These are phyloP conservation scores for Cricetomys ansorgei DNA, from an alignment of 2,113 vertebrate genomes.

Conservation along the genomic window DNA sequence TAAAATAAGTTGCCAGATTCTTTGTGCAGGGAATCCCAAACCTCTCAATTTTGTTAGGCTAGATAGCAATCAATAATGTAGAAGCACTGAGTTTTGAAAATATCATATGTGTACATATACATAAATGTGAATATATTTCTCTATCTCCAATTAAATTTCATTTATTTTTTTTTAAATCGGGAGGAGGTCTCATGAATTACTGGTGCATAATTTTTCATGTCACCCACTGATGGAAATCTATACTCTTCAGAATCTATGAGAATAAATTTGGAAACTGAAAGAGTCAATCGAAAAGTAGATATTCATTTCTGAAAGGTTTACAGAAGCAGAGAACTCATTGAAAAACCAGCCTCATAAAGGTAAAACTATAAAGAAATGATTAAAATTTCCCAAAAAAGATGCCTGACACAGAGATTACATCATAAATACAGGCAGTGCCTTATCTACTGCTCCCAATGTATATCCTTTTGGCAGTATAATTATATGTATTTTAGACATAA, in stretches of 20 bases:
- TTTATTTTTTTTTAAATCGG: neutral
- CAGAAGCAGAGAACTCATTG: neutral
- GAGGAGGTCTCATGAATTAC: neutral
- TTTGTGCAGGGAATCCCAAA: too few species aligned
- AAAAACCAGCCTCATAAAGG: neutral
- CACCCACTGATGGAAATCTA: neutral
- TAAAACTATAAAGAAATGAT: neutral
- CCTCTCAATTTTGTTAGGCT: neutral
- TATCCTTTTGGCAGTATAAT: neutral
- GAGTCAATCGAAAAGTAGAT: fast-evolving
- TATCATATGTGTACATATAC: neutral
- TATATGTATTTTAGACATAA: neutral
- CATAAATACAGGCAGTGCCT: neutral
- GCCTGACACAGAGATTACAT: neutral
- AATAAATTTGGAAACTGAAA: neutral
- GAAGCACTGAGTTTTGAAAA: neutral
- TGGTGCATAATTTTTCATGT: neutral
- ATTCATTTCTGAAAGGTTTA: neutral
- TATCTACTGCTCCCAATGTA: neutral
- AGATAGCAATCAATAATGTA: neutral
- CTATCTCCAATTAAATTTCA: neutral
- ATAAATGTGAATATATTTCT: neutral
- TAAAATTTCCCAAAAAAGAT: neutral
- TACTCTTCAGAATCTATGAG: neutral
- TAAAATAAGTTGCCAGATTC: neutral